These are phyloP conservation scores for Oncopeltus fasciatus DNA, from an alignment of 1,140 invertebrate genomes.

Conservation along the genomic window DNA sequence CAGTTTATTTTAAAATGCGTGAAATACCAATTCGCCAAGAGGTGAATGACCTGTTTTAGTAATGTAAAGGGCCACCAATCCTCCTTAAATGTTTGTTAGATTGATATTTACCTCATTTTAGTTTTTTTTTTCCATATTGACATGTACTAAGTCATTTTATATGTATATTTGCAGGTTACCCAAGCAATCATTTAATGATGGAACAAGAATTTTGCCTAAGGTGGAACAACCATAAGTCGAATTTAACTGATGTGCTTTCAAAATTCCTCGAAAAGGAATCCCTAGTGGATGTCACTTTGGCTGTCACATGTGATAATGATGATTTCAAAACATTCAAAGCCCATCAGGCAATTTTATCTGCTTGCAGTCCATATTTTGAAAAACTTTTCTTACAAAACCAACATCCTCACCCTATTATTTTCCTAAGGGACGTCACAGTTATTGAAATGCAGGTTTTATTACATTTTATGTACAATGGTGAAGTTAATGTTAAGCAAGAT, in stretches of 20 bases:
- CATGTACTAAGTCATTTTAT: neutral
- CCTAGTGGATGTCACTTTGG: slow-evolving; percentile 81
- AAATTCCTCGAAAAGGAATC: slow-evolving; percentile 71
- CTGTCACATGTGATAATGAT: slow-evolving; percentile 56
- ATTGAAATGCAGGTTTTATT: slow-evolving; percentile 73
- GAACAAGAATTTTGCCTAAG: slow-evolving; percentile 88
- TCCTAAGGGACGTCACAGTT: slow-evolving; percentile 75
- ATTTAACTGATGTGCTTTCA: slow-evolving; percentile 74
- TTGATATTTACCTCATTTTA: neutral
- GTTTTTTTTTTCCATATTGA: neutral
- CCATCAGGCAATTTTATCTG: slow-evolving; percentile 83
- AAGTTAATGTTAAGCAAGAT: slow-evolving; percentile 77
- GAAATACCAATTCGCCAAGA: slow-evolving; percentile 8
- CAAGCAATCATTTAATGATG: slow-evolving; percentile 34
- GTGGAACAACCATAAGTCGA: slow-evolving; percentile 86
- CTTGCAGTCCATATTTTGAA: slow-evolving; percentile 90
- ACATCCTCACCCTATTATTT: slow-evolving; percentile 83
- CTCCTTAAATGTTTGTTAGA: neutral
- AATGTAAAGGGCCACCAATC: neutral
- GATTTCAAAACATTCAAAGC: slow-evolving; percentile 58
- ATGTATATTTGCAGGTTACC: slow-evolving; percentile 16
- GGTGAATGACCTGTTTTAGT: slow-evolving; percentile 18
- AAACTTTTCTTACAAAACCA: slow-evolving; percentile 79
- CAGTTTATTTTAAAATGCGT: too few relatives aligned
- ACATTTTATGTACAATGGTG: slow-evolving; percentile 83